Evolutionary conservation across 2,797 vertebrate genomes (phyloP), one percentile per base, ranked within the genome.

Genomic region (Microchirus variegatus): DNA sequence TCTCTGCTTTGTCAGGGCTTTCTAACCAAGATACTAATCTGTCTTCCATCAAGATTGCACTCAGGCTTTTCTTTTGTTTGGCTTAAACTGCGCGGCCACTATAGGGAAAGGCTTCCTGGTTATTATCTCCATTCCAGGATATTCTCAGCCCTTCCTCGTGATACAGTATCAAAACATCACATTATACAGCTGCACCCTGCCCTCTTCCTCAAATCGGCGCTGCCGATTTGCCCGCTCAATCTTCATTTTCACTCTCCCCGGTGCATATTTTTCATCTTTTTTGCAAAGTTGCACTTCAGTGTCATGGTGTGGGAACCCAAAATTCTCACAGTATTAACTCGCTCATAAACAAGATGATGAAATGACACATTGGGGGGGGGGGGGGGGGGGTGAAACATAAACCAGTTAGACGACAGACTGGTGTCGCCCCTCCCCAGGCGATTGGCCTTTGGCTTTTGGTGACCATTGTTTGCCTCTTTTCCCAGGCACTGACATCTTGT

Each of bases 401-500:
- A 90, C 82, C 87, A 86, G 85, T 83, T 74, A 54, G 78, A 68
- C 45, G 55, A 78, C 73, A 77, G 75, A 60, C 79, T 78, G 78
- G 60, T 65, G 70, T 81, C 41, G 52, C 68, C 81, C 81, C 83
- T 82, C 85, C 80, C 75, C 16, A 55, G 74, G 70, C 69, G 52
- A 67, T 64, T 87, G 87, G 66, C 87, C 88, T 90, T 89, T 90
- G 84, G 76, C 84, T 90, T 80, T 53, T 50, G 48, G 74, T 79
- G 79, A 82, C 89, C 83, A 92, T 93, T 94, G 92, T 93, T 89
- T 65, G 53, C 55, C 75, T 77, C 65, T 65, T 87, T 93, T 94
- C 91, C 87, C 92, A 93, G 84, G 84, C 73, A 89, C 64, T 79
- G 89, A 90, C 92, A 92, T 91, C 90, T 92, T 90, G 82, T 87